A percentile compares a stretch with the other conserved stretches of the same genome.
Evolutionary conservation across 2,797 vertebrate genomes (phyloP).

Genomic region (Gymnopithys bicolor): DNA sequence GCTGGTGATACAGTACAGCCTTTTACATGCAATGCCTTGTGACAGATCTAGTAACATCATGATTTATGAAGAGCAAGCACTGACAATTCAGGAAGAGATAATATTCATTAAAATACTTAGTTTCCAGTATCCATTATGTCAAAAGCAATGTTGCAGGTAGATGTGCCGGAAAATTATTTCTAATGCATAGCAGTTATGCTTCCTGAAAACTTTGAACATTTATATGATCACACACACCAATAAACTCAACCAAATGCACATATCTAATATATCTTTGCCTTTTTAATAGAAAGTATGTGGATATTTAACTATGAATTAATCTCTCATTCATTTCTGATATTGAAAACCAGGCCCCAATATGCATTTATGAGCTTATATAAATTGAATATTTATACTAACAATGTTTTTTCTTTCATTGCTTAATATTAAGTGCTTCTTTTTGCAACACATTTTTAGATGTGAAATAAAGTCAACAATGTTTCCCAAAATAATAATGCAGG

Average conservation of each 20-base stretch:
- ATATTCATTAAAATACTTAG: constrained; percentile 70
- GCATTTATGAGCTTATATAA: background rate
- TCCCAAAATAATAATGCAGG: background rate
- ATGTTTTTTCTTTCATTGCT: background rate
- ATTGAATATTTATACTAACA: background rate
- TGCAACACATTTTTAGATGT: background rate
- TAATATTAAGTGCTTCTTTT: background rate
- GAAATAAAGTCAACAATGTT: background rate
- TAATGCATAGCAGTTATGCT: background rate
- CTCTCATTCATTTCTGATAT: background rate
- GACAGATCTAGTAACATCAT: constrained; percentile 72
- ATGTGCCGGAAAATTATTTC: background rate
- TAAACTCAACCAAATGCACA: background rate
- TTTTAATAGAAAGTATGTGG: background rate
- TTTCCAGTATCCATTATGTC: constrained; percentile 72
- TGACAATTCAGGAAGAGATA: constrained; percentile 60
- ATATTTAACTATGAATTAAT: background rate
- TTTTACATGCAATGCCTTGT: constrained; percentile 73
- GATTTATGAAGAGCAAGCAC: constrained; percentile 75
- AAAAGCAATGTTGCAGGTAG: constrained; percentile 62
- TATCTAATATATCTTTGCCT: background rate
- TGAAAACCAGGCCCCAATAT: background rate
- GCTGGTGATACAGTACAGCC: constrained; percentile 34
- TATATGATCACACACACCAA: background rate
- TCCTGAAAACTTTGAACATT: background rate